phyloP scores from a whole-genome alignment of 2,113 vertebrate genomes.

The Charina bottae region DNA sequence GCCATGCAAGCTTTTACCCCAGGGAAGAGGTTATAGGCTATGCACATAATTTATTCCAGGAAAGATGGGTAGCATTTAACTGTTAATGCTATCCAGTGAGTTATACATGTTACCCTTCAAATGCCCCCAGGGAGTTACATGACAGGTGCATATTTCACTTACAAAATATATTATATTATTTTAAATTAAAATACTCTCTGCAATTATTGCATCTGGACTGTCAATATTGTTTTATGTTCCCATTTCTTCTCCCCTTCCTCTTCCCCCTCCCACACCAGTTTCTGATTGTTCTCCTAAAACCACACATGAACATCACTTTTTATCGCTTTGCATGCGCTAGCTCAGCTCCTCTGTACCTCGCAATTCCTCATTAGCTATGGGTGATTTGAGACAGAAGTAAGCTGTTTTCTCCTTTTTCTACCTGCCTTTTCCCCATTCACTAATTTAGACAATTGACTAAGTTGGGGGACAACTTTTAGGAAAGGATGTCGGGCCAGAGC shows the following conservation, averaged over 20 bases:
- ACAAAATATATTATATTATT: slow-evolving; percentile 41
- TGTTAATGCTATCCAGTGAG: slow-evolving; percentile 19
- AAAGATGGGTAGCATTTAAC: slow-evolving; percentile 13
- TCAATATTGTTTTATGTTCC: slow-evolving; percentile 20
- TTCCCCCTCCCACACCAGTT: background rate
- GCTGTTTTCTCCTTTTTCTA: background rate
- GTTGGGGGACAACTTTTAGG: background rate
- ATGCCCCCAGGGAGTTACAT: slow-evolving; percentile 8
- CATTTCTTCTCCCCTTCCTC: background rate
- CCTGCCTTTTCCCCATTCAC: background rate
- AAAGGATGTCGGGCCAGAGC: background rate
- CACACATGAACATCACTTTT: slow-evolving; percentile 26
- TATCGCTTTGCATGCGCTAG: slow-evolving; percentile 23
- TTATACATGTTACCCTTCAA: slow-evolving; percentile 29
- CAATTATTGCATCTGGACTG: slow-evolving; percentile 23
- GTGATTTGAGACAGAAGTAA: slow-evolving; percentile 27
- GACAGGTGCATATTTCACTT: slow-evolving; percentile 35
- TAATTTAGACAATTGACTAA: background rate
- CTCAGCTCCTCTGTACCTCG: slow-evolving; percentile 29
- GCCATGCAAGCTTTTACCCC: slow-evolving; percentile 22
- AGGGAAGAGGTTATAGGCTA: slow-evolving; percentile 30
- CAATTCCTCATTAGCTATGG: slow-evolving; percentile 30
- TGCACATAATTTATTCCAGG: slow-evolving; percentile 32
- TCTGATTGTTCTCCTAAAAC: background rate
- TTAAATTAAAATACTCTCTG: slow-evolving; percentile 39